Evolutionary conservation across 2,888 invertebrate species (phyloP).

Genomic region (Meganola albula): DNA sequence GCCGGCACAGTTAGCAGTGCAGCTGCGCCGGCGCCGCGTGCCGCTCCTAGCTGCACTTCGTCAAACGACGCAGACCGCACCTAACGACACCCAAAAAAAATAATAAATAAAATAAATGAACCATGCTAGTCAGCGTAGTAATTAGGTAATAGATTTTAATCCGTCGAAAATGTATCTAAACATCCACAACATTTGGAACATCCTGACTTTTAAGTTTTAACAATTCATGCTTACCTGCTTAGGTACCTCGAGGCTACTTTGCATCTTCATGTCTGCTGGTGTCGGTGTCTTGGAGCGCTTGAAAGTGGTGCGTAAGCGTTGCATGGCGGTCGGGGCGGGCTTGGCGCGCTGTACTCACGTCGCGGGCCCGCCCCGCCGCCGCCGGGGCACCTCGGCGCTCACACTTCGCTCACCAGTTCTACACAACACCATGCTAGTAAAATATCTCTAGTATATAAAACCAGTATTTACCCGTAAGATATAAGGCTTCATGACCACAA

Average conservation of each 20-base stretch:
- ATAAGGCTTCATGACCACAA: no score
- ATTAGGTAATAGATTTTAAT: no score
- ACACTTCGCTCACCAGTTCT: constrained; percentile 38
- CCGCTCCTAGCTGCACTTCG: constrained; percentile 89
- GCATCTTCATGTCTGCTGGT: constrained; percentile 93
- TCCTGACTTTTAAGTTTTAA: no score
- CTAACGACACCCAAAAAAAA: no score
- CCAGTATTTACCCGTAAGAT: no score
- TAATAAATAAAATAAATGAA: no score
- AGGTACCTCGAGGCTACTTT: constrained; percentile 93
- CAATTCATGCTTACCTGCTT: constrained; percentile 84
- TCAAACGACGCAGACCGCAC: constrained; percentile 94
- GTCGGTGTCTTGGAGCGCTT: constrained; percentile 92
- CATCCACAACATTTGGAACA: no score
- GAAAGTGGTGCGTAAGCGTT: constrained; percentile 90
- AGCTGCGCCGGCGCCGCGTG: constrained; percentile 74
- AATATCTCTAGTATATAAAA: no score
- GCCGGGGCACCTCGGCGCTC: constrained; percentile 38
- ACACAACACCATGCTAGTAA: no score
- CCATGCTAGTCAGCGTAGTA: no score
- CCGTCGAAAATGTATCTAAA: no score
- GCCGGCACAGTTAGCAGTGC: constrained; percentile 82
- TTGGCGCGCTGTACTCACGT: constrained; percentile 61
- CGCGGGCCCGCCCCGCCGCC: constrained; percentile 69
- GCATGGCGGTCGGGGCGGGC: constrained; percentile 80